A percentile compares a stretch with the other conserved stretches of the same genome.
These are phyloP conservation scores for Desmodus rotundus DNA, from an alignment of 2,113 vertebrate genomes.

Conservation along the genomic window DNA sequence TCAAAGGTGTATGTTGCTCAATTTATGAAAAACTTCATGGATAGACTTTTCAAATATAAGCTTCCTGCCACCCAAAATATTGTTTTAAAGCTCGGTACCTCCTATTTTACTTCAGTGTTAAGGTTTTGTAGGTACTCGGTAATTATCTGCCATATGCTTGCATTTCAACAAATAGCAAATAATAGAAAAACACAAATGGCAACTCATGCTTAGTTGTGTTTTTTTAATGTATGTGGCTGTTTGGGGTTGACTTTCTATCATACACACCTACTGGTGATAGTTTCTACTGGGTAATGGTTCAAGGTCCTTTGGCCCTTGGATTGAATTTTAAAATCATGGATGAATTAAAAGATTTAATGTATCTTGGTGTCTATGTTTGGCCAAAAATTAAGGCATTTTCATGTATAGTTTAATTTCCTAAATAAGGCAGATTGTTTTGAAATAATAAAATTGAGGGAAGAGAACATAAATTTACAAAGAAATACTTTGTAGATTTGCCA, in stretches of 20 bases:
- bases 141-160: not conserved
- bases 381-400: not conserved
- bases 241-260: not conserved
- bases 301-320: not conserved
- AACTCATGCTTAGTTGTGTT: not conserved
- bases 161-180: not conserved
- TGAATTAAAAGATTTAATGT: not conserved
- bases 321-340: not conserved
- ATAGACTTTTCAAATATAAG: not conserved
- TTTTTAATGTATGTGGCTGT: not conserved
- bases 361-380: not conserved
- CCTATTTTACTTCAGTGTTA: not conserved
- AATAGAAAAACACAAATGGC: not conserved
- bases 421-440: not conserved
- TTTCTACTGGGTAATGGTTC: not conserved
- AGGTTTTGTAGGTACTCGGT: not conserved
- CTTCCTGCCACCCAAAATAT: not conserved
- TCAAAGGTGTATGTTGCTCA: not conserved
- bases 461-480: not conserved
- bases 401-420: not conserved
- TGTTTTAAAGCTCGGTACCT: not conserved
- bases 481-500: not conserved
- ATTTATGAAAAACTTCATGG: not conserved
- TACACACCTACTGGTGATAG: not conserved
- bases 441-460: not conserved